Conservation (phyloP, 2,888 invertebrate species). For the Agrochola circellaris region DNA sequence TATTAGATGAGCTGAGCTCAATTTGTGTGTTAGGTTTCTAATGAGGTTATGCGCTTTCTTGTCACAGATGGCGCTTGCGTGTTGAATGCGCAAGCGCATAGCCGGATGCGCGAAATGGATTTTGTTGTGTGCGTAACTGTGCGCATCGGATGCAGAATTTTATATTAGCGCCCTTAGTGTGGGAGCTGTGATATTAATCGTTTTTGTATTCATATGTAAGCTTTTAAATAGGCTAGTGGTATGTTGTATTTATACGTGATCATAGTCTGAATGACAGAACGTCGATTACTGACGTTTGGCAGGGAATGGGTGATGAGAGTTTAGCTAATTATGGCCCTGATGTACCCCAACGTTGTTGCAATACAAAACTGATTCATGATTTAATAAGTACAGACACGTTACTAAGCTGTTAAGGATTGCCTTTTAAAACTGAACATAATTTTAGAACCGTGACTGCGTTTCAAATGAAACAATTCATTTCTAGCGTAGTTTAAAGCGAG, state of each 20-base stretch:
- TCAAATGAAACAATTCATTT: constrained; percentile 57
- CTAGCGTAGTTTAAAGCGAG: constrained; percentile 31
- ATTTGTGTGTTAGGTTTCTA: constrained; percentile 89
- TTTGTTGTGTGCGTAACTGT: constrained; percentile 85
- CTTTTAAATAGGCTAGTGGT: constrained; percentile 68
- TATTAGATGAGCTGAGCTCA: constrained; percentile 88
- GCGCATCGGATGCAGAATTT: constrained; percentile 82
- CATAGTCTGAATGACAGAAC: constrained; percentile 56
- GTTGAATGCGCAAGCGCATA: constrained; percentile 87
- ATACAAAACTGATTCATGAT: constrained; percentile 62
- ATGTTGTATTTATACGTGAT: constrained; percentile 67
- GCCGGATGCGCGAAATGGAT: constrained; percentile 90
- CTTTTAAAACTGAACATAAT: constrained; percentile 62
- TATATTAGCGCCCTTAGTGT: constrained; percentile 81
- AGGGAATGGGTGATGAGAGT: constrained; percentile 63
- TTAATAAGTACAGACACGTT: constrained; percentile 65
- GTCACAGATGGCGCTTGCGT: constrained; percentile 87
- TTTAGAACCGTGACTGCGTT: constrained; percentile 64
- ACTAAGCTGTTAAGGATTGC: constrained; percentile 62
- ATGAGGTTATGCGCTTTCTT: constrained; percentile 91
- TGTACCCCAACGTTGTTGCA: constrained; percentile 51
- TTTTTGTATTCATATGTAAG: constrained; percentile 68
- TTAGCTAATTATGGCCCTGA: constrained; percentile 54
- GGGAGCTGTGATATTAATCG: constrained; percentile 74
- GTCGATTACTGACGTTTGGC: constrained; percentile 54